Base-by-base conservation (phyloP, 2,113 vertebrate species). In the Balaeniceps rex region DNA sequence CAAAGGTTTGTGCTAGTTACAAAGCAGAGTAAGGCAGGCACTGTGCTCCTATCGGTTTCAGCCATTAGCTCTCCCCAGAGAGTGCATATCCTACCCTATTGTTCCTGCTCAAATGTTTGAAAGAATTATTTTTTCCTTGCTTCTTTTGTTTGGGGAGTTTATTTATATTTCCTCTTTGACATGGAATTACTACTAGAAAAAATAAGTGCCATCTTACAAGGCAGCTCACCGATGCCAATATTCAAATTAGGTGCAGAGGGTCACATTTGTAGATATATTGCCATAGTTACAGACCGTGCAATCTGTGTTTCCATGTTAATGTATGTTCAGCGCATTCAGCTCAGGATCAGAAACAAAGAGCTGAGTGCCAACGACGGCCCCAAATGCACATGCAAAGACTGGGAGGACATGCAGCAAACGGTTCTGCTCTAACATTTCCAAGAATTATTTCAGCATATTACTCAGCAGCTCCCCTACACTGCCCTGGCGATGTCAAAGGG, bases 41-140 rank as follows among this genome's bases (percentile, higher is more conserved):
- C 92, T 2, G 7, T 11, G 86, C 74, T 94, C 76, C 94, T 97
- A 95, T 90, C 90, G 31, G 33, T 90, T 83, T 92, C 94, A 95
- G 87, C 87, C 96, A 94, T 29, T 80, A 87, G 63, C 74, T 72
- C 72, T 97, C 97, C 97, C 96, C 87, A 92, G 95, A 96, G 96
- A 93, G 57, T 15, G 79, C 83, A 68, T 87, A 93, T 95, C 97
- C 95, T 93, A 93, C 57, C 93, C 96, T 86, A 98, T 97, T 98
- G 97, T 98, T 97, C 94, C 96, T 87, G 86, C 95, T 93, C 93
- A 92, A 93, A 92, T 85, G 94, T 97, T 97, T 93, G 93, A 97
- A 97, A 96, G 83, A 96, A 96, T 92, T 97, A 97, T 97, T 98
- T 98, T 98, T 97, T 94, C 95, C 96, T 98, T 96, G 92, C 36